Evolutionary conservation across 2,113 vertebrate species (phyloP), one percentile per base, ranked within the genome.

Genomic region (Lampris incognitus): DNA sequence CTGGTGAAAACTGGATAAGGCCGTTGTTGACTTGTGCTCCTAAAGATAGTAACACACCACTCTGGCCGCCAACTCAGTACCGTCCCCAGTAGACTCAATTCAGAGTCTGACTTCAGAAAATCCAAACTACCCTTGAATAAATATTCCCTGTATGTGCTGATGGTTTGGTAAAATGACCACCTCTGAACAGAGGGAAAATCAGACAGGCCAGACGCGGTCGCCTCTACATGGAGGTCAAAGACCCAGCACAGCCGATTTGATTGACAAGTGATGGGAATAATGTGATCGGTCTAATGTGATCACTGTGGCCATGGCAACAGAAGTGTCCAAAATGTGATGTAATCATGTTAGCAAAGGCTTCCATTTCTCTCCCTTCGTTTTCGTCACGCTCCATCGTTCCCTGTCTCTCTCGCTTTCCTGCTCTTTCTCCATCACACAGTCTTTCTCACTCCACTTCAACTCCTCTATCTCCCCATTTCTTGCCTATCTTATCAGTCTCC

Each of bases 271-370:
- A 46, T 82, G 62, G 64, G 66, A 79, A 63, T 57, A 10, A 51
- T 56, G 46, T 58, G 81, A 86, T 83, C 69, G 73, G 61, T 57
- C 61, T 88, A 85, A 89, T 90, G 73, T 75, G 81, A 85, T 79
- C 24, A 72, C 52, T 11, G 84, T 89, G 61, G 65, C 79, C 85
- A 91, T 90, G 76, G 88, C 83, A 85, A 92, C 89, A 82, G 76
- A 57, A 77, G 50, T 56, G 72, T 88, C 81, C 68, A 68, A 57
- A 77, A 71, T 82, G 57, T 88, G 91, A 90, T 88, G 89, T 85
- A 84, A 91, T 84, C 24, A 2, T 80, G 72, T 88, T 78, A 56
- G 74, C 51, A 54, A 66, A 81, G 84, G 57, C 54, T 40, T 83
- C 74, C 73, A 74, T 87, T 57, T 84, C 57, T 52, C 64, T 62